A percentile compares a stretch with the other conserved stretches of the same genome.
Evolutionary conservation across 2,113 vertebrate genomes (phyloP).

Genomic region (Guaruba guarouba): DNA sequence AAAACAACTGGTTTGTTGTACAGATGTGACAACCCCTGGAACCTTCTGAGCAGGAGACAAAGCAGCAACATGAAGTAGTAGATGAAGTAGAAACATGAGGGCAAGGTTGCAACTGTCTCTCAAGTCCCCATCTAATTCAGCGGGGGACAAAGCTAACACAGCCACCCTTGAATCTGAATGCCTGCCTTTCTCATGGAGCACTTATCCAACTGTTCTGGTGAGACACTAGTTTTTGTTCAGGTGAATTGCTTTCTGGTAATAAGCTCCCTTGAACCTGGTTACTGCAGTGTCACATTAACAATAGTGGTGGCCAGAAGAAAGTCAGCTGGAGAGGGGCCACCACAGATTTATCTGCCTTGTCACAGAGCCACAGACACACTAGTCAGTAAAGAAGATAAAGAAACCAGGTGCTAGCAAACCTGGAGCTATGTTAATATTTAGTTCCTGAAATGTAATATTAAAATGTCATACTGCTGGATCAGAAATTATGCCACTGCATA

Average conservation of each 20-base stretch:
- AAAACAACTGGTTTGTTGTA: background rate
- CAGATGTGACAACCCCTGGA: background rate
- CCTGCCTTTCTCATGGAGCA: rapidly evolving
- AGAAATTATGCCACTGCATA: background rate
- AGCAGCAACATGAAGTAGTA: too few species aligned
- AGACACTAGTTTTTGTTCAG: background rate
- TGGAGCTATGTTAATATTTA: background rate
- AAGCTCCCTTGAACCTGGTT: background rate
- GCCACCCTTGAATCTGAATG: background rate
- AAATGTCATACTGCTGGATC: background rate
- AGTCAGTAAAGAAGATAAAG: background rate
- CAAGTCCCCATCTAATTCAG: background rate
- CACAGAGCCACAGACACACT: background rate
- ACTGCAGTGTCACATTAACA: background rate
- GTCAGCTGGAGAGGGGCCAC: background rate
- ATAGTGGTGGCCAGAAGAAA: background rate
- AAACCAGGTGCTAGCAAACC: background rate
- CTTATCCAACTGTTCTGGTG: background rate
- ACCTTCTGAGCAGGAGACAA: background rate
- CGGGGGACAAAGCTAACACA: background rate
- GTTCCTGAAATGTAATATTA: background rate
- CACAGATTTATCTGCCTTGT: background rate
- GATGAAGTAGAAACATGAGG: background rate
- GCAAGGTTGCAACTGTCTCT: background rate
- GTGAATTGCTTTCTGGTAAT: background rate